phyloP scores from a whole-genome alignment of 2,113 vertebrate species.

The Burhinus bistriatus region DNA sequence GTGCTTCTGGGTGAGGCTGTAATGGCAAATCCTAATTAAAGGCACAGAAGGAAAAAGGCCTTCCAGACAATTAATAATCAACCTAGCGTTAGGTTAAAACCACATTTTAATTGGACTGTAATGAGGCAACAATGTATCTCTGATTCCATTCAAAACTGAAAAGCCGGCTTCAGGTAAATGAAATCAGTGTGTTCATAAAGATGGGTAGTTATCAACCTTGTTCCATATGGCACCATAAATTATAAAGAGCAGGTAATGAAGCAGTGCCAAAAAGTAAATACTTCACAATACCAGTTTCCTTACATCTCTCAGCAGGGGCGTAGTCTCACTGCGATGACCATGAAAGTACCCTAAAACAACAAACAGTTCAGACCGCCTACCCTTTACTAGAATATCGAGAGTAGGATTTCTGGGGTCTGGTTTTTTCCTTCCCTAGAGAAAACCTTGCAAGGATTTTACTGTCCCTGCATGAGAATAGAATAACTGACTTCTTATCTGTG shows the following conservation, averaged over 20 bases:
- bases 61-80: slow-evolving; percentile 34
- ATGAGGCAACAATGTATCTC: neutral
- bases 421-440: neutral
- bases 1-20: neutral
- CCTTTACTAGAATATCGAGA: accelerated
- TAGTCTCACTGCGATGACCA: slow-evolving; percentile 4
- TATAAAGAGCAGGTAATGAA: slow-evolving; percentile 56
- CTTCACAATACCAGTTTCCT: slow-evolving; percentile 48
- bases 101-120: neutral
- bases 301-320: neutral
- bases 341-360: slow-evolving; percentile 4
- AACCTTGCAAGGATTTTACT: neutral
- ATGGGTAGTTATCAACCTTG: slow-evolving; percentile 15
- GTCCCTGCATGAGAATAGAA: neutral
- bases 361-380: neutral
- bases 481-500: neutral
- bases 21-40: slow-evolving; percentile 1
- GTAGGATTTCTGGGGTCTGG: neutral
- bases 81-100: neutral
- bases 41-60: slow-evolving; percentile 27
- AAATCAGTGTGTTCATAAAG: neutral
- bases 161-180: slow-evolving; percentile 22
- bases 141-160: neutral
- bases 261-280: slow-evolving; percentile 54
- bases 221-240: slow-evolving; percentile 62